phyloP scores from a whole-genome alignment of 2,113 vertebrate species.

The Callocephalon fimbriatum region DNA sequence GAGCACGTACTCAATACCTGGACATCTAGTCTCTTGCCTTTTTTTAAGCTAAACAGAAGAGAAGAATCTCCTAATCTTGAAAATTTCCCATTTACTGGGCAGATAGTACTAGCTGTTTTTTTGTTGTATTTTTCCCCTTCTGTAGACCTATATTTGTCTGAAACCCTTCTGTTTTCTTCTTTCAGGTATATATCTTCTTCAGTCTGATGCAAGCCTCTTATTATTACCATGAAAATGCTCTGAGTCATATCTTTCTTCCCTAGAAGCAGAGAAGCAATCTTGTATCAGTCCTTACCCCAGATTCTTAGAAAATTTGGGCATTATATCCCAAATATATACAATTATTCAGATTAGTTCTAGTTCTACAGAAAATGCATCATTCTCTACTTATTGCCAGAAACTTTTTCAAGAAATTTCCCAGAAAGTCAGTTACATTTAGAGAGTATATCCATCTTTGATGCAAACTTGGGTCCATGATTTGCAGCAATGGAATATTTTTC shows the following conservation, averaged over 20 bases:
- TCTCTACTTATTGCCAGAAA: background rate
- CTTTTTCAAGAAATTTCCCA: background rate
- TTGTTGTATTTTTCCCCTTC: fast-evolving
- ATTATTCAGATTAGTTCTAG: background rate
- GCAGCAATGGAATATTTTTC: background rate
- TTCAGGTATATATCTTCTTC: background rate
- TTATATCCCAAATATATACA: background rate
- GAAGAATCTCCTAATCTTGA: background rate
- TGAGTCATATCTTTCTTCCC: background rate
- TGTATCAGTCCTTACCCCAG: background rate
- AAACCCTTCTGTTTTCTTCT: background rate
- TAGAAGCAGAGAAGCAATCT: background rate
- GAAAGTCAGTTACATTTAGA: background rate
- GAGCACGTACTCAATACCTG: background rate
- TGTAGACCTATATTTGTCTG: background rate
- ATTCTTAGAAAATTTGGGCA: background rate
- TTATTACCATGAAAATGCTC: background rate
- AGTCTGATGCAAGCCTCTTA: background rate
- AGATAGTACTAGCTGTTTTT: background rate
- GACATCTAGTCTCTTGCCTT: background rate
- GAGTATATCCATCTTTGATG: background rate
- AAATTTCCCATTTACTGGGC: background rate
- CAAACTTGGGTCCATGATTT: background rate
- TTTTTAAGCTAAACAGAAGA: background rate
- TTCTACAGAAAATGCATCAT: background rate